phyloP scores from a whole-genome alignment of 2,113 vertebrate species.

The Tamias sibiricus region DNA sequence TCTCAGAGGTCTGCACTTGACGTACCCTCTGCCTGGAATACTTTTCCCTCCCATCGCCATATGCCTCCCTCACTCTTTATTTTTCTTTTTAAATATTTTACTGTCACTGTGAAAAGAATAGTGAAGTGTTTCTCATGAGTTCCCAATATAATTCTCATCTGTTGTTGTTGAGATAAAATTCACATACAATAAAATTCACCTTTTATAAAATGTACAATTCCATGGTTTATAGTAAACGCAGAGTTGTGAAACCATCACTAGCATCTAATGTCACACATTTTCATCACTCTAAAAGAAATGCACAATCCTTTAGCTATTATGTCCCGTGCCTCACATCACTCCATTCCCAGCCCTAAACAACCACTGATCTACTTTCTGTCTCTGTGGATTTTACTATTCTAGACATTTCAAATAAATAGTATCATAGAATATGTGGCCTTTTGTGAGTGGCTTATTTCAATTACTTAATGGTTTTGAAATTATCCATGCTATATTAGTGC shows the following conservation, averaged over 20 bases:
- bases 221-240: neutral
- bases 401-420: neutral
- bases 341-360: neutral
- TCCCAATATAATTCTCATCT: neutral
- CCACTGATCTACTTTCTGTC: neutral
- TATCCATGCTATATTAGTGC: neutral
- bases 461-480: constrained; percentile 7
- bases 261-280: constrained; percentile 2
- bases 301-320: neutral
- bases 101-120: neutral
- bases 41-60: neutral
- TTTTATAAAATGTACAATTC: neutral
- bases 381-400: neutral
- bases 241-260: neutral
- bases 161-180: neutral
- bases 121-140: neutral
- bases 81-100: neutral
- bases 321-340: neutral
- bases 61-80: neutral
- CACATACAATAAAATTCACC: neutral
- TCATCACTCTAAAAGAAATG: neutral
- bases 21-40: neutral
- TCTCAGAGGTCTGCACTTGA: neutral
- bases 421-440: neutral
- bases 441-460: neutral